Percentiles rank a stretch among this genome's conserved stretches.
Conservation (phyloP, 2,113 vertebrate genomes). For the Ailurus styani region DNA sequence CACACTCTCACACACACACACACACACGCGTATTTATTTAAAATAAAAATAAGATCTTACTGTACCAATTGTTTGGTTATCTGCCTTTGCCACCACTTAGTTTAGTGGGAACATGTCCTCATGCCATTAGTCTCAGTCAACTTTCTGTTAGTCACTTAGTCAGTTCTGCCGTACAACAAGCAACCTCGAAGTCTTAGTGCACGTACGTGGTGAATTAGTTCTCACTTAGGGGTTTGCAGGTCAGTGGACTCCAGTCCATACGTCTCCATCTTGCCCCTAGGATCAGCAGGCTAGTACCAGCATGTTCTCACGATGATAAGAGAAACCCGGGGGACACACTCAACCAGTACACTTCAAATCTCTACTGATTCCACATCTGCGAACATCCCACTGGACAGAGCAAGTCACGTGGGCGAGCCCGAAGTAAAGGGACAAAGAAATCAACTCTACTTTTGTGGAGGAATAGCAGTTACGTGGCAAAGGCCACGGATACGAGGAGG, state of each 20-base stretch:
- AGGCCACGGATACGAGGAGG: background rate
- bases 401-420: background rate
- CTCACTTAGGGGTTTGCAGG: background rate
- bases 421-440: background rate
- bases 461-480: background rate
- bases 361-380: background rate
- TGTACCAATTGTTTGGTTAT: background rate
- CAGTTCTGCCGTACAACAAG: background rate
- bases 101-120: background rate
- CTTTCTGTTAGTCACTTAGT: background rate
- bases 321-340: background rate
- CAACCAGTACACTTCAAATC: background rate
- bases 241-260: background rate
- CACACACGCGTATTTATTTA: background rate
- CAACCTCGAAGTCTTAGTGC: background rate
- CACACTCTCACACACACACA: background rate
- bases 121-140: background rate
- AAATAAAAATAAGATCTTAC: background rate
- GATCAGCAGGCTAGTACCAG: background rate
- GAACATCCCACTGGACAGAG: background rate
- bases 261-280: background rate
- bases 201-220: background rate
- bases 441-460: too few relatives aligned
- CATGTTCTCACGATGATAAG: background rate
- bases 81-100: background rate